phyloP scores from a whole-genome alignment of 2,888 invertebrate genomes.

The Heteropelma amictum region DNA sequence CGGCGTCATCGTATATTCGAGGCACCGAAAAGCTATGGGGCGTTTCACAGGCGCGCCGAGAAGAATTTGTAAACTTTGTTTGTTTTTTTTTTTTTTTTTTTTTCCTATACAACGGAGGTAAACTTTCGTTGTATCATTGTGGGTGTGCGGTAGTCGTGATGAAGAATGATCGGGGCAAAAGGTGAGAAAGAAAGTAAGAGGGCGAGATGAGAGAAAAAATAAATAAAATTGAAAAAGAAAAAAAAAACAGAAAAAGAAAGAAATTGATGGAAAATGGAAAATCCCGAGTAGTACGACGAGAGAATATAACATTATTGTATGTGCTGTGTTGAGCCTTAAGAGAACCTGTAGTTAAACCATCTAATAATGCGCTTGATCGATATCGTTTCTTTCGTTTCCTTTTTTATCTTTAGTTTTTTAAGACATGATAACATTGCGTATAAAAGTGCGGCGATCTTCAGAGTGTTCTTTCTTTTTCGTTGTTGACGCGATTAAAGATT shows the following conservation, averaged over 20 bases:
- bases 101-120: constrained; percentile 51
- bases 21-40: constrained; percentile 26
- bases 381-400: constrained; percentile 70
- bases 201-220: not conserved
- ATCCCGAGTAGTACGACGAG: constrained; percentile 41
- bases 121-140: constrained; percentile 56
- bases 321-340: constrained; percentile 58
- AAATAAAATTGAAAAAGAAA: constrained; percentile 9
- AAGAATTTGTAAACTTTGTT: constrained; percentile 34
- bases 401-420: constrained; percentile 71
- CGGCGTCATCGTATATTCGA: no score
- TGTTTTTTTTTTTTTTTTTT: no score
- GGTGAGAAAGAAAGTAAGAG: not conserved
- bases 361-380: constrained; percentile 63
- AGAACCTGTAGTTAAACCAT: constrained; percentile 49
- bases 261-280: constrained; percentile 18
- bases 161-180: constrained; percentile 5
- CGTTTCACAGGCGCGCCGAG: constrained; percentile 27
- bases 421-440: constrained; percentile 62
- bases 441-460: constrained; percentile 66
- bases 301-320: constrained; percentile 28
- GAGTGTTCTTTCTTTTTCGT: constrained; percentile 59
- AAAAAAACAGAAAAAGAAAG: constrained; percentile 7
- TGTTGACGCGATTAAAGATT: constrained; percentile 66
- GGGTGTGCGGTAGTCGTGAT: constrained; percentile 42